A percentile compares a stretch with the other conserved stretches of the same genome.
These are phyloP conservation scores for Gryon sp. DNA, from an alignment of 1,140 invertebrate genomes.

Conservation along the genomic window DNA sequence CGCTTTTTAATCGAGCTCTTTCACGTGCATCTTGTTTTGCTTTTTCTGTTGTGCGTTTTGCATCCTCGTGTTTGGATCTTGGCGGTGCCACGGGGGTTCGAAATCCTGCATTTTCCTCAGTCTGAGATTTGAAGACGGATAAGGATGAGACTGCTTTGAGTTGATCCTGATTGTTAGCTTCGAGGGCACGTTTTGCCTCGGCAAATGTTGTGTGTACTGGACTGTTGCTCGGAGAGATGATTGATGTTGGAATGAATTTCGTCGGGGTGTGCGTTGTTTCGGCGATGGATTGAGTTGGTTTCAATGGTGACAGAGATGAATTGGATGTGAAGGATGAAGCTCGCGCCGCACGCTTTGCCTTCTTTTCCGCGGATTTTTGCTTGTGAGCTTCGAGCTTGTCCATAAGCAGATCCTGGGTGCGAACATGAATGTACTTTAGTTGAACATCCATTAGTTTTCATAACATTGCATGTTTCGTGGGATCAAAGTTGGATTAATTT, in stretches of 20 bases:
- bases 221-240: conserved; percentile 62
- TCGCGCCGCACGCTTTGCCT: conserved; percentile 76
- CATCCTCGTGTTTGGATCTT: conserved; percentile 77
- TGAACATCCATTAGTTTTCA: too few relatives aligned
- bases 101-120: conserved; percentile 57
- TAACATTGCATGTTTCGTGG: too few relatives aligned
- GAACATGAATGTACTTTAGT: too few relatives aligned
- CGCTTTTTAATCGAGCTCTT: conserved; percentile 84
- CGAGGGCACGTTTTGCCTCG: conserved; percentile 65
- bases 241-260: conserved; percentile 67
- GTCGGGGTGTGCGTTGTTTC: conserved; percentile 35
- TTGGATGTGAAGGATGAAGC: conserved; percentile 69
- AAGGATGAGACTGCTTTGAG: neutral
- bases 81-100: conserved; percentile 79
- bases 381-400: conserved; percentile 86
- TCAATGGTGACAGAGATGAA: conserved; percentile 63
- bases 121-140: conserved; percentile 29
- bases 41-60: conserved; percentile 81
- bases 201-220: conserved; percentile 66
- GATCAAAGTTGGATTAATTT: too few relatives aligned
- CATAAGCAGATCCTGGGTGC: conserved; percentile 86
- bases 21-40: conserved; percentile 84
- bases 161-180: conserved; percentile 26
- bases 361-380: conserved; percentile 83
- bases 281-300: conserved; percentile 35